Evolutionary conservation across 2,797 vertebrate genomes (phyloP).

Genomic region (Xenops minutus): DNA sequence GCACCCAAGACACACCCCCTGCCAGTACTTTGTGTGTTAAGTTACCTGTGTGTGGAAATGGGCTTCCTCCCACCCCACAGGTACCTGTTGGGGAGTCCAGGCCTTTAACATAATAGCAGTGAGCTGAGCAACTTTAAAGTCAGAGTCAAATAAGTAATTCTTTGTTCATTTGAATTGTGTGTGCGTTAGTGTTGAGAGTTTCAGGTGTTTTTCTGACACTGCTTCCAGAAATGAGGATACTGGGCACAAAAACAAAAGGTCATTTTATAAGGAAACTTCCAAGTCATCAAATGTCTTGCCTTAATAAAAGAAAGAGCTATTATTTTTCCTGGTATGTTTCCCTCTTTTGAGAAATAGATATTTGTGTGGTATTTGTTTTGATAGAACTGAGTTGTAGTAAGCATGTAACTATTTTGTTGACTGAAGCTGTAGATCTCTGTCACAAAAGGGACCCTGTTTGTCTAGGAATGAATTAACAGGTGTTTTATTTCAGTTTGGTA

Average conservation of each 20-base stretch:
- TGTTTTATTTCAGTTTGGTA: background rate
- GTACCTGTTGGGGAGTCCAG: background rate
- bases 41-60: background rate
- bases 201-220: background rate
- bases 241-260: background rate
- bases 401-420: background rate
- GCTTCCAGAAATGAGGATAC: background rate
- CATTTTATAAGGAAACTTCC: background rate
- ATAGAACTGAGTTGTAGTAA: background rate
- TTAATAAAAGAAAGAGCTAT: background rate
- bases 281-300: background rate
- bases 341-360: background rate
- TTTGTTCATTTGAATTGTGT: background rate
- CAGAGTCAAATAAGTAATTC: background rate
- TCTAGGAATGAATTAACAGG: background rate
- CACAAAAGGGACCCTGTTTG: background rate
- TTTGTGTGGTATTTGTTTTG: background rate
- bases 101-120: background rate
- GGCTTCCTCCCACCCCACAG: background rate
- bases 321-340: background rate
- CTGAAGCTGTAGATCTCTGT: background rate
- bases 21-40: background rate
- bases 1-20: too few species aligned
- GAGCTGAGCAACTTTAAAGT: background rate
- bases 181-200: background rate